Base-by-base conservation (phyloP, 2,888 invertebrate species). In the Mesorhabditis belari region DNA sequence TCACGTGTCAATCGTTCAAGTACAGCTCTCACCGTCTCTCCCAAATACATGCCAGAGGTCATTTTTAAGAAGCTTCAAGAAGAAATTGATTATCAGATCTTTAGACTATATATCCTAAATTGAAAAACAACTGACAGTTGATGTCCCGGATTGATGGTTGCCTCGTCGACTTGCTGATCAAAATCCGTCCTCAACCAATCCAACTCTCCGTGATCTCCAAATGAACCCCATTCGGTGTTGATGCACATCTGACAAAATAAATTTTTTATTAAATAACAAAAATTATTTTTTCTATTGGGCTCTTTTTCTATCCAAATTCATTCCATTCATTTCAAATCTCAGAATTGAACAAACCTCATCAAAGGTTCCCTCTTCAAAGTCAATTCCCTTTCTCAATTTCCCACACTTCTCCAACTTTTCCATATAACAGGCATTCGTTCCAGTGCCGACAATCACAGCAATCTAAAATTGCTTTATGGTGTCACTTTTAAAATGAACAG, bases 41-140 rank as follows among this genome's bases (percentile, higher is more conserved):
- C 96, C 90, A 96, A 88, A 83, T 96, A 96, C 95, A 96, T 95
- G 53, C 79, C 96, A 2, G 93, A 93, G 79, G 95, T 94, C 93
- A 95, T 95, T 83, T 96, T 96, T 82, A 96, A 95, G 83, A 89
- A 89, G 57, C 89, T 89, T 83, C 19, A 64, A 50, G 12, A 6
- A n/a, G n/a, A n/a, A n/a, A n/a, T n/a, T n/a, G n/a, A n/a, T n/a
- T n/a, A n/a, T 23, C 50, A 17, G 24, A 21, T 6, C 23, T 21
- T 24, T 23, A 29, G 17, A 6, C 12, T 44, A 26, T 35, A 51
- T 21, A 35, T 24, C 17, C 9, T n/a, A n/a, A 21, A 57, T 9
- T 19, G 6, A 23, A 24, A 23, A 5, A n/a, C n/a, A 23, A 57
- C 66, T 61, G 26, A 66, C 66, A 90, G 86, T 83, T 95, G 95